Conservation (phyloP, 92 coral and sea anemone species). For the Phymanthus crucifer region DNA sequence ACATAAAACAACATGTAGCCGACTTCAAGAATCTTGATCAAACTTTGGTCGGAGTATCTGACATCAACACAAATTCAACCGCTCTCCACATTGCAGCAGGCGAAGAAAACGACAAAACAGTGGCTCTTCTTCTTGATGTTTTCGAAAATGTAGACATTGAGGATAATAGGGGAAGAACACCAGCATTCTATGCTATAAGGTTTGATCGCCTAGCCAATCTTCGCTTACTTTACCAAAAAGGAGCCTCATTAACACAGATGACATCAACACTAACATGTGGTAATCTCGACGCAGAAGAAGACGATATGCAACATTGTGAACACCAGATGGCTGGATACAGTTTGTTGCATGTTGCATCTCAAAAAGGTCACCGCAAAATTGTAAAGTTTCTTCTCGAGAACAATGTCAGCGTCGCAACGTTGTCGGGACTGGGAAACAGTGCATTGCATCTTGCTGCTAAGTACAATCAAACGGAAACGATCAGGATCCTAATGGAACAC, state of each 20-base stretch:
- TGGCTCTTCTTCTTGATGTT: constrained; percentile 35
- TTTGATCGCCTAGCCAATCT: constrained; percentile 53
- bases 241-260: constrained; percentile 35
- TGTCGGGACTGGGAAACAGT: constrained; percentile 42
- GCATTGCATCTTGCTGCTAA: constrained; percentile 69
- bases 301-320: constrained; percentile 45
- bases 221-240: constrained; percentile 39
- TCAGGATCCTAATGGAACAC: constrained; percentile 29
- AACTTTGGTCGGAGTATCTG: constrained; percentile 25
- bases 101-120: constrained; percentile 17
- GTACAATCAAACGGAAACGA: constrained; percentile 52
- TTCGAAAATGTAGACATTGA: constrained; percentile 50
- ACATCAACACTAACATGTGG: constrained; percentile 17
- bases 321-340: constrained; percentile 54
- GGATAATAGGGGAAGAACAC: constrained; percentile 62
- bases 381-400: constrained; percentile 33
- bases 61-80: constrained; percentile 37
- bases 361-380: constrained; percentile 53
- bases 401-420: constrained; percentile 31
- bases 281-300: constrained; percentile 10
- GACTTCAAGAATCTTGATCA: constrained; percentile 33
- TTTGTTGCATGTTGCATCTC: constrained; percentile 68
- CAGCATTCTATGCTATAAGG: constrained; percentile 64
- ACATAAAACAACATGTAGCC: constrained; percentile 5
- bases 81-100: constrained; percentile 63